Conservation (phyloP, 2,113 vertebrate genomes). For the Stegostoma tigrinum region DNA sequence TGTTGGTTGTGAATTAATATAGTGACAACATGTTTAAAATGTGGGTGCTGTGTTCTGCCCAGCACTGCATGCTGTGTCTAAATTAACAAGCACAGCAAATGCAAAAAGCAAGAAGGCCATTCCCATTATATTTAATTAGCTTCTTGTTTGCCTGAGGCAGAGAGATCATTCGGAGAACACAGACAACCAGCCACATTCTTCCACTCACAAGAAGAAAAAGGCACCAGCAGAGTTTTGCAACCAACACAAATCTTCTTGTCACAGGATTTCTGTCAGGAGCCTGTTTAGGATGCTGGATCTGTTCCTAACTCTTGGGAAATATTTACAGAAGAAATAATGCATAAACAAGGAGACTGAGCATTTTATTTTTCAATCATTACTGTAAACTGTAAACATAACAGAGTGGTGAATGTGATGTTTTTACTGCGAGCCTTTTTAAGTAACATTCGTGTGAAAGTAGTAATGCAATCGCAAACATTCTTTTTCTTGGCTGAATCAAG, state of each 20-base stretch:
- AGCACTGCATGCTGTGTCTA: background rate
- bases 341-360: background rate
- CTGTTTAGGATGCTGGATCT: background rate
- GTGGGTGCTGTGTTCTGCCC: background rate
- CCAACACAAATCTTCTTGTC: background rate
- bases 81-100: background rate
- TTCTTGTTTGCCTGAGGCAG: background rate
- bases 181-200: background rate
- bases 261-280: background rate
- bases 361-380: background rate
- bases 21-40: background rate
- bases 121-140: conserved; percentile 7
- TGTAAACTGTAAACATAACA: background rate
- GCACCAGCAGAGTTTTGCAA: background rate
- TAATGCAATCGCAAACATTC: background rate
- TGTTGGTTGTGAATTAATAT: background rate
- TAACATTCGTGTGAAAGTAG: background rate
- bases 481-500: background rate
- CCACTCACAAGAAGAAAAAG: background rate
- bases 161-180: background rate
- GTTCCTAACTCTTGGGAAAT: background rate
- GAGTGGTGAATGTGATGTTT: background rate
- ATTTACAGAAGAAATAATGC: background rate
- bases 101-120: background rate
- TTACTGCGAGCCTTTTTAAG: background rate